phyloP scores from a whole-genome alignment of 2,113 vertebrate species.

The Calidris pugnax region DNA sequence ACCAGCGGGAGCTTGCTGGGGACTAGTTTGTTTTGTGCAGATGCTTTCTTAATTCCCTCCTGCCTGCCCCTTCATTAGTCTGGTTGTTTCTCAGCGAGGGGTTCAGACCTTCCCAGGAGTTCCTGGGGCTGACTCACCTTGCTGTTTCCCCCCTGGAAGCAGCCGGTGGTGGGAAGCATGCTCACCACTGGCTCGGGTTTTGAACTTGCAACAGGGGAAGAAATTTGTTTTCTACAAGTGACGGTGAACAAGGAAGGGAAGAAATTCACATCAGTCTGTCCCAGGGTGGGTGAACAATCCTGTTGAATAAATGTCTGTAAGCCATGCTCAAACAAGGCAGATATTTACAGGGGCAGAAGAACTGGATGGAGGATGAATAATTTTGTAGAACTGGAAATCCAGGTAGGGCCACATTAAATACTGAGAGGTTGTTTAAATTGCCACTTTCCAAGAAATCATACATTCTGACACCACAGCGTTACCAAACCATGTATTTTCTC shows the following conservation, averaged over 20 bases:
- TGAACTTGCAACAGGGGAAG: background rate
- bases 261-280: background rate
- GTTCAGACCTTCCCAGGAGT: background rate
- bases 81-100: background rate
- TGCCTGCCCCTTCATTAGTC: background rate
- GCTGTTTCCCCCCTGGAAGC: accelerated
- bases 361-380: background rate
- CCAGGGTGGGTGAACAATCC: background rate
- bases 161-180: background rate
- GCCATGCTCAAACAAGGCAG: background rate
- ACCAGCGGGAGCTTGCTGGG: background rate
- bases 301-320: background rate
- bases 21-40: background rate
- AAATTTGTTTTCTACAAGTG: background rate
- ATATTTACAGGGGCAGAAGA: background rate
- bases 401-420: background rate
- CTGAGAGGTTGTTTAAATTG: background rate
- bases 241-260: background rate
- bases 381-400: background rate
- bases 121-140: background rate
- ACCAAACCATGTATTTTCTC: background rate
- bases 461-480: background rate
- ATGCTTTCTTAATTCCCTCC: background rate
- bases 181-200: accelerated
- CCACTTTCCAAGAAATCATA: background rate